Evolutionary conservation across 2,797 vertebrate species (phyloP).

Genomic region (Ctenopoma kingsleyae): DNA sequence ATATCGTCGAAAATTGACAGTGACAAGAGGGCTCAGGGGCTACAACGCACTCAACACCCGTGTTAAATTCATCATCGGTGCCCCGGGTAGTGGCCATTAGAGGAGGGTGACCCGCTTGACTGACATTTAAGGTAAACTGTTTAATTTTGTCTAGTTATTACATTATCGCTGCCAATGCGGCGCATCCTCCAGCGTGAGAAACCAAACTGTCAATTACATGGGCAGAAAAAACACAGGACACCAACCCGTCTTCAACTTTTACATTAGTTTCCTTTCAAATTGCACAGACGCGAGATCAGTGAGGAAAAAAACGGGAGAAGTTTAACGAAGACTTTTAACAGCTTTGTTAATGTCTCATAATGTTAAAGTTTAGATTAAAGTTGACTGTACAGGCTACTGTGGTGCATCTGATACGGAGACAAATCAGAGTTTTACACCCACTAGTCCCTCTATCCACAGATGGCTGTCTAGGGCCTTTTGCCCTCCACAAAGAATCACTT

Average conservation of each 20-base stretch:
- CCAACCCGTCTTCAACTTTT: neutral
- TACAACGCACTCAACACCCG: constrained; percentile 95
- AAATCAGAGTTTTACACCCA: constrained; percentile 61
- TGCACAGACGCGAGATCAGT: neutral
- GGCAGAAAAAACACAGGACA: neutral
- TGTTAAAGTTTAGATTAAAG: constrained; percentile 25
- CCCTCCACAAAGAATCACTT: constrained; percentile 65
- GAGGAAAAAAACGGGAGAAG: neutral
- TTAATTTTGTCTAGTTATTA: constrained; percentile 91
- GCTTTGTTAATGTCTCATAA: constrained; percentile 13
- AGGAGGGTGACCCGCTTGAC: constrained; percentile 90
- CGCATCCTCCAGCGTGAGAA: constrained; percentile 11
- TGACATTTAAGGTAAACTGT: constrained; percentile 96
- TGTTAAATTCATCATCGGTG: constrained; percentile 97
- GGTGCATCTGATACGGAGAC: constrained; percentile 50
- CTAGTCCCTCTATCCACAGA: constrained; percentile 60
- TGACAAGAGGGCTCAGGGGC: constrained; percentile 97
- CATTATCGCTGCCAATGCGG: constrained; percentile 74
- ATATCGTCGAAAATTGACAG: constrained; percentile 98
- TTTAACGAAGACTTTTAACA: constrained; percentile 27
- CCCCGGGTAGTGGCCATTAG: constrained; percentile 91
- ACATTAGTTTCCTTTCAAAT: too few relatives aligned
- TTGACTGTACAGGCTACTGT: constrained; percentile 21
- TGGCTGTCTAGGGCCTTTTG: constrained; percentile 71
- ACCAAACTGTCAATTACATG: constrained; percentile 1